Evolutionary conservation across 2,797 vertebrate species (phyloP), one percentile per base, ranked within the genome.

Genomic region (Numenius phaeopus): DNA sequence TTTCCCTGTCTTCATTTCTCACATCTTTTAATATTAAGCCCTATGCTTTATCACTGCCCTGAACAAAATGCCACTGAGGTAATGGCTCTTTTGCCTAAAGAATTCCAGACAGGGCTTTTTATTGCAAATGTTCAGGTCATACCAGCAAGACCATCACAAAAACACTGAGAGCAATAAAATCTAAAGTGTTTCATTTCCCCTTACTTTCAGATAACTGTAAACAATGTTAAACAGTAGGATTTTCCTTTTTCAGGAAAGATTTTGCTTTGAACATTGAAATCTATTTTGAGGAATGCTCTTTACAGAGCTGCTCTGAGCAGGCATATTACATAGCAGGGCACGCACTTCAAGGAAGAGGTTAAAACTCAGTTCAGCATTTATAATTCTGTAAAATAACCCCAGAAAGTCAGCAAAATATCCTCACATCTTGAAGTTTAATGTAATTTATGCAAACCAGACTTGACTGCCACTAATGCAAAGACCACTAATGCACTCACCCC

Each of bases 161-260:
- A 95, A 91, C 72, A 88, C 30, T 57, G 39, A 97, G 44, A 70
- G 89, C 79, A 95, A 95, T 97, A 96, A 97, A 96, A 91, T 62
- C 30, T 72, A 3, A 94, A 95, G 97, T 97, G 97, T 96, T 97
- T 96, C 97, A 97, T 97, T 97, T 96, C 95, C 96, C 92, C 44
- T 86, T 62, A 47, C 94, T 92, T 96, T 83, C 94, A 97, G 94
- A 92, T 96, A 96, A 94, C 79, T 81, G 72, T 95, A 96, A 95
- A 96, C 94, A 95, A 93, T 40, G 39, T 76, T 72, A 73, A 97
- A 92, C 26, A 5, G 76, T 81, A 91, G 82, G 61, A 92, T 90
- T 92, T 94, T 65, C 54, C 67, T 75, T 90, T 71, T 90, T 87
- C 67, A 65, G 34, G n/a, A 64, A 72, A 83, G 39, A 72, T n/a